phyloP scores from a whole-genome alignment of 2,888 invertebrate species.

The Agrochola circellaris region DNA sequence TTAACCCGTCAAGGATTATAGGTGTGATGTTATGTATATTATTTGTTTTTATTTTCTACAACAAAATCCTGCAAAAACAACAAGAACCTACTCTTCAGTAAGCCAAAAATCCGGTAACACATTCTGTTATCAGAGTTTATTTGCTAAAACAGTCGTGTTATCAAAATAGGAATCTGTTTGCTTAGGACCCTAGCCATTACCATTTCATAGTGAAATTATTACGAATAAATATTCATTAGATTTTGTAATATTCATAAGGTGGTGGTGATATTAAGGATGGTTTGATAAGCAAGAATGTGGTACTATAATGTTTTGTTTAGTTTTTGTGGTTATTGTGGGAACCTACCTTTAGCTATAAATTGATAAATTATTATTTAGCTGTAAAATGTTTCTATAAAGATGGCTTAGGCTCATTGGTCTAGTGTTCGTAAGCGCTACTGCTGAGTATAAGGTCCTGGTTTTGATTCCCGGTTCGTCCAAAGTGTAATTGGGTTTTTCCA shows the following conservation, averaged over 20 bases:
- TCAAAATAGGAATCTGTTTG: slow-evolving; percentile 65
- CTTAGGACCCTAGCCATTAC: slow-evolving; percentile 64
- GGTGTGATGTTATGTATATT: too few species aligned
- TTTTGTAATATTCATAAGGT: slow-evolving; percentile 60
- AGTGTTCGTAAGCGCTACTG: too few species aligned
- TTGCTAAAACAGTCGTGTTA: slow-evolving; percentile 55
- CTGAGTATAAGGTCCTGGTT: too few species aligned
- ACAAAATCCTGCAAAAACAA: background rate
- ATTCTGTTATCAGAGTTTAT: slow-evolving; percentile 47
- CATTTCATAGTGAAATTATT: slow-evolving; percentile 66
- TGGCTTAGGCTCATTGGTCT: too few species aligned
- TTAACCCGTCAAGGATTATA: too few species aligned
- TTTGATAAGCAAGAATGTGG: slow-evolving; percentile 31
- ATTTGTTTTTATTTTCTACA: slow-evolving; percentile 7
- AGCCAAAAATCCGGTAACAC: slow-evolving; percentile 40
- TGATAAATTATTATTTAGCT: too few species aligned
- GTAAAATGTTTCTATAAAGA: too few species aligned
- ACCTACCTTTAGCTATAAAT: too few species aligned
- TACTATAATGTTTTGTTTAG: slow-evolving; percentile 9
- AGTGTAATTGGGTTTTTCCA: too few species aligned
- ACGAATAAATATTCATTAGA: slow-evolving; percentile 67
- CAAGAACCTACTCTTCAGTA: background rate
- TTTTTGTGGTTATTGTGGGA: background rate
- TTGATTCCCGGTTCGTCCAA: too few species aligned
- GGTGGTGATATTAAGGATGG: slow-evolving; percentile 26